Evolutionary conservation across 2,113 vertebrate genomes (phyloP), one percentile per base, ranked within the genome.

Genomic region (Lagenorhynchus albirostris): DNA sequence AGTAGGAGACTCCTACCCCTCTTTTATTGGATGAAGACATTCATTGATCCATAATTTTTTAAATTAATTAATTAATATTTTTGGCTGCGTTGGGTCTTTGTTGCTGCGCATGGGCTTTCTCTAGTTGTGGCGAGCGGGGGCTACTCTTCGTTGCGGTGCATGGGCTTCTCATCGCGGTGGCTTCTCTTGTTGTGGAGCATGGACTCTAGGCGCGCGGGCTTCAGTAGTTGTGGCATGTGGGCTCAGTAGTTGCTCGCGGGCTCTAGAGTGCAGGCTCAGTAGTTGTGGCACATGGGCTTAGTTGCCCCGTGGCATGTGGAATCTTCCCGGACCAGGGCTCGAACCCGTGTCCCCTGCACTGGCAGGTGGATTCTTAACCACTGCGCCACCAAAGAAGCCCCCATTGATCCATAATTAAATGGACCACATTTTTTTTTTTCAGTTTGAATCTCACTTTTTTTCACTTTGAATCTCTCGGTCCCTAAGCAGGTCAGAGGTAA

Each of bases 111-210:
- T 6, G 15, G 53, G 53, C 53, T 53, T 17, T 53, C 53, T 53
- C 53, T 53, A 53, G 53, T 53, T 53, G 15, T 17, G 53, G 53
- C 1, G 53, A 53, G 15, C 4, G 5, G 53, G 53, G 53, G 5
- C 53, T 53, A 53, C 15, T 53, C 53, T 53, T 53, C 3, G 5
- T 53, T 53, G 50, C 5, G 3, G 50, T 53, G 50, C 1, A 5
- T 0, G 0, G 50, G 15, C 15, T 53, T 53, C 50, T 53, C 50
- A 53, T 53, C 1, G 50, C 15, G 0, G 50, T 17, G 50, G 50
- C 50, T 17, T 53, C 50, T 53, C 15, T 53, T 17, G 50, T 53
- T 17, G 50, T 1, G 15, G 50, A 53, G 50, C 50, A 53, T 17
- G 50, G 50, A 15, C 50, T 53, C 15, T 53, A 53, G 50, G 50